These are phyloP conservation scores for Brachynemurus nebulosus DNA, from an alignment of 2,888 invertebrate genomes.

Conservation along the genomic window DNA sequence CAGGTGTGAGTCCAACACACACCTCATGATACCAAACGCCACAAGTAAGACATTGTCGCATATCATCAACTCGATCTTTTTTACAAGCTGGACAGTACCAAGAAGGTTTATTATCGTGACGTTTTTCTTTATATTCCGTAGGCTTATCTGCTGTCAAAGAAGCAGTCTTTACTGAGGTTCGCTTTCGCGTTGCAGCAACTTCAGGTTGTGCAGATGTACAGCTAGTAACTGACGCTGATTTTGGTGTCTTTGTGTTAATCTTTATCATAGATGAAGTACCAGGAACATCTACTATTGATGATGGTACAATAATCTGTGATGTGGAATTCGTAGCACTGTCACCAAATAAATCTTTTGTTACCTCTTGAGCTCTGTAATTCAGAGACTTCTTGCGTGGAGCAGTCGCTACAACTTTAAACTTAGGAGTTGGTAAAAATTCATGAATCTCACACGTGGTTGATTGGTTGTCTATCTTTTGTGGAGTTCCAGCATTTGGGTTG, in stretches of 20 bases:
- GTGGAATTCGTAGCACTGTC: conserved; percentile 9
- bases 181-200: conserved; percentile 5
- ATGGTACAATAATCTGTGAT: conserved; percentile 11
- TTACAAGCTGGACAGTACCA: conserved; percentile 12
- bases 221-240: conserved; percentile 8
- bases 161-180: conserved; percentile 4
- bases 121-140: conserved; percentile 3
- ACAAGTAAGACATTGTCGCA: conserved; percentile 10
- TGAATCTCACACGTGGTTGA: too few species aligned
- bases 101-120: conserved; percentile 9
- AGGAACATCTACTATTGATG: conserved; percentile 6
- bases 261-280: conserved; percentile 8
- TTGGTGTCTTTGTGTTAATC: conserved; percentile 9
- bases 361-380: too few species aligned
- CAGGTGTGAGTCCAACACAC: conserved; percentile 11
- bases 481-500: too few species aligned
- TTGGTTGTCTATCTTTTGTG: too few species aligned
- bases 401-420: too few species aligned
- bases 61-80: conserved; percentile 9
- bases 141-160: conserved; percentile 4
- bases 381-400: too few species aligned
- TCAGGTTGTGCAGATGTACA: conserved; percentile 9
- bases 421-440: too few species aligned
- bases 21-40: conserved; percentile 11
- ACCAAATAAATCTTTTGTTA: conserved; percentile 12